Evolutionary conservation across 2,797 vertebrate species (phyloP).

Genomic region (Iguana delicatissima): DNA sequence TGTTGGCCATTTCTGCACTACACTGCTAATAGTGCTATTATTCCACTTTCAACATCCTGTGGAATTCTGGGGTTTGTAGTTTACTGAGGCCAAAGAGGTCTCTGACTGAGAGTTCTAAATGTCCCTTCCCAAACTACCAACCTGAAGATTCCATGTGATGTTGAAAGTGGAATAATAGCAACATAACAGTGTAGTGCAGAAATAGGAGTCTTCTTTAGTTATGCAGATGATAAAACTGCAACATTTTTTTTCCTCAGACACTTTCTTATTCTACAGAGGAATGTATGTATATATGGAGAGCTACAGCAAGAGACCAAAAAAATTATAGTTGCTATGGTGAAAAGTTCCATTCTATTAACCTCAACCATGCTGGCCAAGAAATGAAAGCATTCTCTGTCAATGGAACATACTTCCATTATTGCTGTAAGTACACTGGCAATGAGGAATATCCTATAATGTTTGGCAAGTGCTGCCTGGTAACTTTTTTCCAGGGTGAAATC

Average conservation of each 20-base stretch:
- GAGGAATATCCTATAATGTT: conserved; percentile 42
- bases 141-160: too few relatives aligned
- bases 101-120: too few relatives aligned
- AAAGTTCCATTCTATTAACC: conserved; percentile 66
- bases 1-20: too few relatives aligned
- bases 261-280: conserved; percentile 61
- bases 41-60: too few relatives aligned
- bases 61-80: too few relatives aligned
- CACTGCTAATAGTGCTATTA: too few relatives aligned
- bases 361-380: conserved; percentile 59
- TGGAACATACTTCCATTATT: conserved; percentile 46
- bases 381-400: conserved; percentile 36
- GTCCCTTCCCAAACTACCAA: too few relatives aligned
- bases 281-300: conserved; percentile 49
- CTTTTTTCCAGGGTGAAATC: conserved; percentile 11
- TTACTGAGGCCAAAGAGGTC: too few relatives aligned
- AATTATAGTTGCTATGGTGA: conserved; percentile 54
- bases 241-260: not conserved
- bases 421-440: conserved; percentile 32
- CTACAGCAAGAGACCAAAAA: conserved; percentile 63
- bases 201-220: not conserved
- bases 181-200: too few relatives aligned
- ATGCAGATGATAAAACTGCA: conserved; percentile 33
- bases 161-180: too few relatives aligned
- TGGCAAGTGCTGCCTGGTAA: not conserved